phyloP scores from a whole-genome alignment of 2,888 invertebrate genomes.

The Scelioninae gen. 1 region DNA sequence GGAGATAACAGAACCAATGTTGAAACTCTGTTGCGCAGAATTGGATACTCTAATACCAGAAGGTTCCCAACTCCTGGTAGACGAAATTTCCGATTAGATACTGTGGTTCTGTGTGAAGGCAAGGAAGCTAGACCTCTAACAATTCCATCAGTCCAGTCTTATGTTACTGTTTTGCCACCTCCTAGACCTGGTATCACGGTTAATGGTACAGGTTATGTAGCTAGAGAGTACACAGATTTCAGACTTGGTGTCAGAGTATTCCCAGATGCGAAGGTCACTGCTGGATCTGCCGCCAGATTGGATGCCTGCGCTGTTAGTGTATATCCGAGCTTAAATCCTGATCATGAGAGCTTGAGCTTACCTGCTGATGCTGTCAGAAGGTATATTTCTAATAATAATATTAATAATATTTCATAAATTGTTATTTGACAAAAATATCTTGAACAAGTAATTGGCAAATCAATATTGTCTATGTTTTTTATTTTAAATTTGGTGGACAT shows the following conservation, averaged over 20 bases:
- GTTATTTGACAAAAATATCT: no score
- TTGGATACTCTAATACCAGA: conserved; percentile 96
- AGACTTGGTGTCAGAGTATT: conserved; percentile 94
- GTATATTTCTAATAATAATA: background rate
- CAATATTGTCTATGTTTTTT: no score
- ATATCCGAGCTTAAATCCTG: conserved; percentile 97
- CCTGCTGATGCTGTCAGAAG: conserved; percentile 88
- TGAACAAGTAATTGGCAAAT: no score
- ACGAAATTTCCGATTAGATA: conserved; percentile 92
- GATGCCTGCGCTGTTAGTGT: conserved; percentile 97
- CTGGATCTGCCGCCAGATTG: conserved; percentile 87
- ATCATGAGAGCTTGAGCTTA: conserved; percentile 94
- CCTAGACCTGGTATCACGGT: conserved; percentile 93
- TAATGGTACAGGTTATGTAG: conserved; percentile 92
- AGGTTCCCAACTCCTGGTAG: conserved; percentile 98
- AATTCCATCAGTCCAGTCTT: conserved; percentile 91
- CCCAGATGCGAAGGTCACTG: conserved; percentile 92
- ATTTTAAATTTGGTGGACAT: no score
- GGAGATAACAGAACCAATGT: conserved; percentile 96
- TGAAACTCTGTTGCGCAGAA: conserved; percentile 92
- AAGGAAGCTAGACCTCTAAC: conserved; percentile 90
- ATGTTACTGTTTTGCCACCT: conserved; percentile 94
- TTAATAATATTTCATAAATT: no score
- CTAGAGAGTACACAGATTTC: conserved; percentile 94
- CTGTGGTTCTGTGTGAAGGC: conserved; percentile 90